phyloP scores from a whole-genome alignment of 2,797 vertebrate genomes.

The Sebastes steindachneri region DNA sequence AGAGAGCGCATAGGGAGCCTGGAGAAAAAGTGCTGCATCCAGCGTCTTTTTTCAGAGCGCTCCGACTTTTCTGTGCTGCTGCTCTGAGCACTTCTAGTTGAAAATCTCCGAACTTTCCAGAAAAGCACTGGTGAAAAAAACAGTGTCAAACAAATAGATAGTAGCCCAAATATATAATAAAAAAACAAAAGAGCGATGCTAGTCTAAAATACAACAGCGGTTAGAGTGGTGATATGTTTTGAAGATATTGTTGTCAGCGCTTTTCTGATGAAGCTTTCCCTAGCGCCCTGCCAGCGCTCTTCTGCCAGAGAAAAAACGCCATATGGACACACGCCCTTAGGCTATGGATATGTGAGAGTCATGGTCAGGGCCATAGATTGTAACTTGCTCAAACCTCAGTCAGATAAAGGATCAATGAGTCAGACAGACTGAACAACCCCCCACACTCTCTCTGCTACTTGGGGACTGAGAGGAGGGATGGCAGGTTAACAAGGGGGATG shows the following conservation, averaged over 20 bases:
- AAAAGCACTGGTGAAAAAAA: neutral
- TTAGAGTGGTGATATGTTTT: neutral
- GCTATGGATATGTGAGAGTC: neutral
- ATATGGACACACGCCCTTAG: neutral
- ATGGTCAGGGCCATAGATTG: neutral
- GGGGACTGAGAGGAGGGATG: rapidly evolving
- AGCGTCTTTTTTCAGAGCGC: no score
- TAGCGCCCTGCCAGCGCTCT: neutral
- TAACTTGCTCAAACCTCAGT: neutral
- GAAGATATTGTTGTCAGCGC: neutral
- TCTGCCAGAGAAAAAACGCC: neutral
- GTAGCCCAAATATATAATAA: neutral
- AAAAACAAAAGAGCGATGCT: neutral
- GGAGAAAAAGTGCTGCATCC: no score
- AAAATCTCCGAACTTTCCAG: no score
- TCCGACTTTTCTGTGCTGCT: no score
- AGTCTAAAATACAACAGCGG: neutral
- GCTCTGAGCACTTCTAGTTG: no score
- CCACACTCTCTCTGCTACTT: neutral
- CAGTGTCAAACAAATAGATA: neutral
- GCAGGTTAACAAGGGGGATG: neutral
- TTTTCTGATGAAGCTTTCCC: neutral
- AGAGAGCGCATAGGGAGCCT: no score
- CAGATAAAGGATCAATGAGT: neutral
- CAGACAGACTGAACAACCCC: neutral